Conservation (phyloP, 1,140 invertebrate genomes). For the Apis laboriosa region DNA sequence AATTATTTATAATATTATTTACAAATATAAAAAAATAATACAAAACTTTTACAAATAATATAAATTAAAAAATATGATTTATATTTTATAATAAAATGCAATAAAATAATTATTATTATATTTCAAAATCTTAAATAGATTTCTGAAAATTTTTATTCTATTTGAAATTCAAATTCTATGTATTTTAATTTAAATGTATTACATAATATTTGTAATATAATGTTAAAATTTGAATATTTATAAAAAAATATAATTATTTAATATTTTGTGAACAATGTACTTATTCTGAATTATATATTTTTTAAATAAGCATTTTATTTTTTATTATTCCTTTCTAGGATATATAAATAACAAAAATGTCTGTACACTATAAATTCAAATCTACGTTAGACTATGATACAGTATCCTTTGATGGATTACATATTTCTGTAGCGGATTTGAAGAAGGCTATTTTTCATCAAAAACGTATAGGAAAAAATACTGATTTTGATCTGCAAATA, state of each 20-base stretch:
- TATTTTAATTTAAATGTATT: neutral
- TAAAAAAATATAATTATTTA: neutral
- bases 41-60: too few species aligned
- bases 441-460: constrained; percentile 97
- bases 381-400: constrained; percentile 97
- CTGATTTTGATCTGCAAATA: constrained; percentile 97
- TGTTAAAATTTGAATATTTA: neutral
- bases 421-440: constrained; percentile 96
- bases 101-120: too few species aligned
- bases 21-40: too few species aligned
- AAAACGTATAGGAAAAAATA: constrained; percentile 95
- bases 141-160: too few species aligned
- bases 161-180: too few species aligned
- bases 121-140: too few species aligned
- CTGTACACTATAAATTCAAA: constrained; percentile 99
- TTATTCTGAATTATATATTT: neutral
- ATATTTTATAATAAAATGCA: too few species aligned
- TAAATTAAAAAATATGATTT: too few species aligned
- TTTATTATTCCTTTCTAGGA: constrained; percentile 57
- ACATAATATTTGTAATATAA: neutral
- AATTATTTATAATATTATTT: too few species aligned
- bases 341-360: constrained; percentile 84
- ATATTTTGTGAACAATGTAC: neutral
- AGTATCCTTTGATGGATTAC: constrained; percentile 97
- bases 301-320: constrained; percentile 3